Conservation (phyloP, 2,113 vertebrate genomes). For the Coptodon bakossiorum region DNA sequence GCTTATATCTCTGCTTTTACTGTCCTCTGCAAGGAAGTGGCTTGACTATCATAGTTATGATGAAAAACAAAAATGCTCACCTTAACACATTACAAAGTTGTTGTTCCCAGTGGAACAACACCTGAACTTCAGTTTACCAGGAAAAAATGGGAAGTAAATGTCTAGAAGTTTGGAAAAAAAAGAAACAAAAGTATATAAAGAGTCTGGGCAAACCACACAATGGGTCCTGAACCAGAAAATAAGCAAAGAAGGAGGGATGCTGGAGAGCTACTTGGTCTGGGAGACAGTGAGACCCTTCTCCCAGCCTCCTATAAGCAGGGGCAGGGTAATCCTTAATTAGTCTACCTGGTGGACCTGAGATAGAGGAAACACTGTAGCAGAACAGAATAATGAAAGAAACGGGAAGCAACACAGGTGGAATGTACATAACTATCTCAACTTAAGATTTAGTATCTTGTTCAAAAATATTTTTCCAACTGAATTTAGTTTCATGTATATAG, state of each 20-base stretch:
- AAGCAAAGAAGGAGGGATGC: not conserved
- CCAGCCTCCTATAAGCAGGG: rapidly evolving
- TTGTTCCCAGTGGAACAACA: rapidly evolving
- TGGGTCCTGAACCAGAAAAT: not conserved
- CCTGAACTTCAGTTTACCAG: not conserved
- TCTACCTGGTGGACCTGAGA: not conserved
- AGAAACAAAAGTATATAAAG: rapidly evolving
- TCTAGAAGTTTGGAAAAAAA: not conserved
- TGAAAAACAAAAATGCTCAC: not conserved
- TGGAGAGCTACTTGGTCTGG: not conserved
- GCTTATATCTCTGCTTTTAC: not conserved
- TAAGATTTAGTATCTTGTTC: rapidly evolving
- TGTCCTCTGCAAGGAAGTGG: not conserved
- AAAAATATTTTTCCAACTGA: not conserved
- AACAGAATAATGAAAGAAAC: not conserved
- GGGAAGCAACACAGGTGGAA: not conserved
- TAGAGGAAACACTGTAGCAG: not conserved
- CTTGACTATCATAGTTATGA: not conserved
- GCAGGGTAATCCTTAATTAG: not conserved
- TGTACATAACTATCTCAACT: rapidly evolving
- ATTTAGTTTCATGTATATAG: not conserved
- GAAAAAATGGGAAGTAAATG: not conserved
- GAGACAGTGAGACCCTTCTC: not conserved
- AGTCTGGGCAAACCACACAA: rapidly evolving
- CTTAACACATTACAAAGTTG: not conserved